Conservation (phyloP, 2,797 vertebrate species). For the Microchirus variegatus region DNA sequence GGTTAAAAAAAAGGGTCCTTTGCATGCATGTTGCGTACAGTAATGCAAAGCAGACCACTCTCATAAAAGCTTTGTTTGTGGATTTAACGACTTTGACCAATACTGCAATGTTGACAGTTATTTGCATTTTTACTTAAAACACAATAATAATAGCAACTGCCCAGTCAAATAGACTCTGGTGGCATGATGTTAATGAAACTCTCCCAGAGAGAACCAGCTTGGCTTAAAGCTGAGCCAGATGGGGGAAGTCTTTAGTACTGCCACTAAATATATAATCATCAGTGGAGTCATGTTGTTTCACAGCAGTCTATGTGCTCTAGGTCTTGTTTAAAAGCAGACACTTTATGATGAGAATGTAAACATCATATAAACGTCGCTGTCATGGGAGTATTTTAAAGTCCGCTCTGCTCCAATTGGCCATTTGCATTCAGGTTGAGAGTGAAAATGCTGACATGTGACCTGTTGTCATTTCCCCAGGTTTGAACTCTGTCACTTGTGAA, state of each 20-base stretch:
- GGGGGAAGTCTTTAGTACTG: slow-evolving; percentile 35
- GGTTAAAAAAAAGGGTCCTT: neutral
- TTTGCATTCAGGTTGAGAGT: neutral
- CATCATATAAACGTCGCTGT: too few relatives aligned
- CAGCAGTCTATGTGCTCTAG: neutral
- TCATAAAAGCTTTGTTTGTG: slow-evolving; percentile 27
- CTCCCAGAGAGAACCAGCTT: slow-evolving; percentile 36
- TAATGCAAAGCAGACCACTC: slow-evolving; percentile 14
- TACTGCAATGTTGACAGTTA: slow-evolving; percentile 42
- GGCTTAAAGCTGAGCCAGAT: slow-evolving; percentile 35
- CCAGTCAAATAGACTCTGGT: slow-evolving; percentile 49
- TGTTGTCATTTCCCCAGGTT: neutral
- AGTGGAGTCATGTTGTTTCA: slow-evolving; percentile 6
- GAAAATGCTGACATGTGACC: too few relatives aligned
- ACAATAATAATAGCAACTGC: slow-evolving; percentile 33
- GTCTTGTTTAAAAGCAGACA: slow-evolving; percentile 19
- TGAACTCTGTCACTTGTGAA: slow-evolving; percentile 7
- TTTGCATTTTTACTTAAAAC: slow-evolving; percentile 45
- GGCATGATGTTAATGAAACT: slow-evolving; percentile 57
- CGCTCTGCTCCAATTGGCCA: neutral
- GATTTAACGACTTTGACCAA: slow-evolving; percentile 37
- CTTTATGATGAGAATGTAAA: slow-evolving; percentile 1
- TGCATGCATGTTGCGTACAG: slow-evolving; percentile 10
- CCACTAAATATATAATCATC: slow-evolving; percentile 21
- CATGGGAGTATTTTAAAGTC: slow-evolving; percentile 4